Evolutionary conservation across 1,140 invertebrate species (phyloP).

Genomic region (Temnothorax longispinosus): DNA sequence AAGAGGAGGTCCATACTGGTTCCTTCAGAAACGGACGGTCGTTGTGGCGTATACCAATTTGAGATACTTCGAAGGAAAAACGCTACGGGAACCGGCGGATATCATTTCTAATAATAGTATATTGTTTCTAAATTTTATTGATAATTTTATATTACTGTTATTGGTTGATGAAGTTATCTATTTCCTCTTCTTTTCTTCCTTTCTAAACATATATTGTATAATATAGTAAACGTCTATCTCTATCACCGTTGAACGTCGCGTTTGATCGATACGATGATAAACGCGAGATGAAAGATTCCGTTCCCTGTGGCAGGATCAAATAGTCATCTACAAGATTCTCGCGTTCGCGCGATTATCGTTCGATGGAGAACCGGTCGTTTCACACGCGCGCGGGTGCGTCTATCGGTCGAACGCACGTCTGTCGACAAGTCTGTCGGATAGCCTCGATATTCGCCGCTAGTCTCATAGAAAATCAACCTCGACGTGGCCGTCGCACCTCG

Average conservation of each 20-base stretch:
- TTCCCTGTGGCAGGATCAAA: conserved; percentile 37
- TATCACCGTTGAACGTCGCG: background rate
- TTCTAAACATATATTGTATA: background rate
- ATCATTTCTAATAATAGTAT: background rate
- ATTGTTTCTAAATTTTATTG: background rate
- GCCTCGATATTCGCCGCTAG: conserved; percentile 64
- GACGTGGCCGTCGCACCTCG: conserved; percentile 65
- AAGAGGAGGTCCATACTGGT: conserved; percentile 72
- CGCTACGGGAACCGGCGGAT: background rate
- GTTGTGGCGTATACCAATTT: background rate
- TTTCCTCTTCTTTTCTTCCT: background rate
- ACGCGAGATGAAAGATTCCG: conserved; percentile 27
- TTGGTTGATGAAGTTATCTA: background rate
- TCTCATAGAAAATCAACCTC: conserved; percentile 73
- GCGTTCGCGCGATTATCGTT: conserved; percentile 25
- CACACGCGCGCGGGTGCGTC: conserved; percentile 41
- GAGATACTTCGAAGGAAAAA: background rate
- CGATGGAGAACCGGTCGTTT: conserved; percentile 38
- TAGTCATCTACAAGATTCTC: conserved; percentile 42
- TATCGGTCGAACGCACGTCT: conserved; percentile 45
- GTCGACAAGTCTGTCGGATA: conserved; percentile 58
- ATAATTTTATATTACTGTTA: conserved; percentile 17
- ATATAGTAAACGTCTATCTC: conserved; percentile 22
- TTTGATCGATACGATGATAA: conserved; percentile 37
- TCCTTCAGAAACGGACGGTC: conserved; percentile 26